Base-by-base conservation (phyloP, 2,888 invertebrate species). In the Strigamia maritima region DNA sequence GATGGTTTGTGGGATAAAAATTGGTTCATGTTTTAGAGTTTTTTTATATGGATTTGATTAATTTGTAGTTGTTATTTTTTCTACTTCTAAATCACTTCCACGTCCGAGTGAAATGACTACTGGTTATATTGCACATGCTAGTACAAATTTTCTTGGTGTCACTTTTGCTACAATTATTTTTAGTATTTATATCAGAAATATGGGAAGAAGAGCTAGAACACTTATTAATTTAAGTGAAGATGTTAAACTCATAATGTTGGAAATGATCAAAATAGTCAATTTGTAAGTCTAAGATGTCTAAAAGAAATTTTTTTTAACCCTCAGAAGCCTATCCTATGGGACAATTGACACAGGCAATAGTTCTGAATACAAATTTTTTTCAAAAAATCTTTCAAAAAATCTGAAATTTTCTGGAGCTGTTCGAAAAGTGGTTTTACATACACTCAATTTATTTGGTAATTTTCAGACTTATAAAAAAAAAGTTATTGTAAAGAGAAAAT, bases 151-250 rank as follows among this genome's bases (percentile, higher is more conserved):
- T 10, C 19, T 60, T 2, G 60, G 60, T 6, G 19, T 60, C 19
- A 60, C 60, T 60, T 60, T 60, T 60, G 60, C 60, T 60, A 60
- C 60, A 16, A 60, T 60, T 22, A 24, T 60, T 22, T 60, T 60
- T 60, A 60, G 60, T 19, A 24, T 60, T 6, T 60, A 60, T n/a
- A n/a, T 60, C 1, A 60, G 60, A 60, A 60, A 60, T n/a, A 60
- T n/a, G 19, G 60, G 60, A 24, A 2, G 60, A 19, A 19, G 60
- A 19, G 60, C 60, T 19, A 60, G 60, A 60, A 16, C 60, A n/a
- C 60, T 60, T 1, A 8, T 60, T 6, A 60, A 60, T 60, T 10
- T 60, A 24, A 16, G 60, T 19, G 60, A 60, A 19, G 60, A 60
- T 19, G 19, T 60, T 19, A 24, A 60, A 60, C 60, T 60, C 19